These are phyloP conservation scores for Misgurnus anguillicaudatus DNA, from an alignment of 2,113 vertebrate species.

Conservation along the genomic window DNA sequence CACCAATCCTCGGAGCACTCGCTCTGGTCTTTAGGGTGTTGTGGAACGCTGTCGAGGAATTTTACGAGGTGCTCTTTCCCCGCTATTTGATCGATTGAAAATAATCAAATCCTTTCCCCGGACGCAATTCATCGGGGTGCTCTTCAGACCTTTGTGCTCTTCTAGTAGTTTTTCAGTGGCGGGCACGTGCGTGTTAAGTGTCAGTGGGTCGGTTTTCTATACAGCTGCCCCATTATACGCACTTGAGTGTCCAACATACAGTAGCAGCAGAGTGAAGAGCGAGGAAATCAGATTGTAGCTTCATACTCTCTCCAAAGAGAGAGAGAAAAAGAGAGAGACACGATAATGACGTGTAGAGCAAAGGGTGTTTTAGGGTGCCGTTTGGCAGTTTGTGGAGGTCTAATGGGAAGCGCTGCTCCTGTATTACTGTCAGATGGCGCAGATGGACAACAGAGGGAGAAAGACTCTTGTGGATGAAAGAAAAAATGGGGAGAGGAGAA, in stretches of 20 bases:
- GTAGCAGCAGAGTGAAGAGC: constrained; percentile 8
- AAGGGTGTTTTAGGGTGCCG: constrained; percentile 30
- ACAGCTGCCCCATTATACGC: background rate
- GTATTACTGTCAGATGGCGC: constrained; percentile 54
- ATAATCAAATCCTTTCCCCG: constrained; percentile 39
- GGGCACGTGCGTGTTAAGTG: background rate
- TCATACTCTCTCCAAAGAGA: background rate
- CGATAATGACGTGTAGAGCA: background rate
- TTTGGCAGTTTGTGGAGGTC: constrained; percentile 51
- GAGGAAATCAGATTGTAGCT: constrained; percentile 6
- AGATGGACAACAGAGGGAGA: constrained; percentile 56
- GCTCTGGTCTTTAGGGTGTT: constrained; percentile 7
- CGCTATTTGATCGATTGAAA: constrained; percentile 36
- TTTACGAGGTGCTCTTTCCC: constrained; percentile 26
- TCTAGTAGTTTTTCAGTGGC: constrained; percentile 13
- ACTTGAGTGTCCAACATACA: constrained; percentile 2
- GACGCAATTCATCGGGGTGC: constrained; percentile 24
- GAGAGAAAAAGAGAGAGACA: constrained; percentile 17
- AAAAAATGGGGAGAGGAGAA: constrained; percentile 1
- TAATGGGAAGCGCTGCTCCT: constrained; percentile 53
- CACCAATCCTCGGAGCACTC: background rate
- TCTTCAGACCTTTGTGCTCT: constrained; percentile 1
- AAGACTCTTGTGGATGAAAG: constrained; percentile 38
- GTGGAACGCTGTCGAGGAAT: background rate
- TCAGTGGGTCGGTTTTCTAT: background rate